Conservation (phyloP, 2,113 vertebrate genomes). For the Pollimyrus isidori region DNA sequence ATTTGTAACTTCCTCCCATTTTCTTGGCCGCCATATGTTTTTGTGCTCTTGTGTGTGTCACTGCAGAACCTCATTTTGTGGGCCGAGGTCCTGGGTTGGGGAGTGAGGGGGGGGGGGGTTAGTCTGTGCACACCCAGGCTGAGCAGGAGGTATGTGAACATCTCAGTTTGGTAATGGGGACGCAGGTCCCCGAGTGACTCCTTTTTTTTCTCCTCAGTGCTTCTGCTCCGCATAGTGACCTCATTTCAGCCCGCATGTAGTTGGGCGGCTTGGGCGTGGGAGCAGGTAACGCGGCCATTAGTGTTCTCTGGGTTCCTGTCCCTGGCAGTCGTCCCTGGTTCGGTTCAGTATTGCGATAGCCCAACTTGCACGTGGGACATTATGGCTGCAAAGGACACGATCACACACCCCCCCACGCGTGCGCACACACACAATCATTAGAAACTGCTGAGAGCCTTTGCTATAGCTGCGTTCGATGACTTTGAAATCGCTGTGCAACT, state of each 20-base stretch:
- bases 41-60: background rate
- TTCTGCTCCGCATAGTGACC: background rate
- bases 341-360: background rate
- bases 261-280: background rate
- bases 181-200: background rate
- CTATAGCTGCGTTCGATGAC: background rate
- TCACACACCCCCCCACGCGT: too few relatives aligned
- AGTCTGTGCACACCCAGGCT: background rate
- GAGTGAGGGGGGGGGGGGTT: background rate
- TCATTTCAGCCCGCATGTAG: background rate
- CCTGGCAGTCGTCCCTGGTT: background rate
- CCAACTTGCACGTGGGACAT: background rate
- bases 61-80: background rate
- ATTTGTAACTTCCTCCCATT: background rate
- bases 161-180: background rate
- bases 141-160: background rate
- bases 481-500: background rate
- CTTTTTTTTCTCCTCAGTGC: background rate
- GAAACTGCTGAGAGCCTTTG: background rate
- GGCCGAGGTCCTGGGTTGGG: background rate
- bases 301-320: background rate
- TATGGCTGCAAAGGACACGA: background rate
- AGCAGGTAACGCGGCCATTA: background rate
- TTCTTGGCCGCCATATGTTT: background rate
- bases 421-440: background rate